Conservation (phyloP, 2,113 vertebrate species). For the Bubo scandiacus region DNA sequence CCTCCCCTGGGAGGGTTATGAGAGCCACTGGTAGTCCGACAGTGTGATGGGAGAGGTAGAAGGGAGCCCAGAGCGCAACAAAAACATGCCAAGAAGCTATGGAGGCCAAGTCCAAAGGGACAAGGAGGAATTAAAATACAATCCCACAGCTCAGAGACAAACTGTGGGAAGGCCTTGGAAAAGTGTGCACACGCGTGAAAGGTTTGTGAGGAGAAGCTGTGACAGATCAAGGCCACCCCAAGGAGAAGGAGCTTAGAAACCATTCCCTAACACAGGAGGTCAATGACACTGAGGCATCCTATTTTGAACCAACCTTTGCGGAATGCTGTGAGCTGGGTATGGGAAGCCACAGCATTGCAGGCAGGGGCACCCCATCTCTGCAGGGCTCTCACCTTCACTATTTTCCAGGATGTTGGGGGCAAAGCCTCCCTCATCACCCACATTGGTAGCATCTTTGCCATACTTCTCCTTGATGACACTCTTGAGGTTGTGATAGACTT, state of each 20-base stretch:
- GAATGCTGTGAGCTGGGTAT: neutral
- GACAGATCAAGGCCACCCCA: neutral
- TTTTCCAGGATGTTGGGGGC: slow-evolving; percentile 93
- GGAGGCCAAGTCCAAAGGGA: neutral
- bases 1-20: neutral
- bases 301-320: neutral
- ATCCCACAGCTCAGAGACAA: neutral
- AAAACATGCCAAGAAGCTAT: neutral
- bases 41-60: neutral
- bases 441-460: slow-evolving; percentile 91
- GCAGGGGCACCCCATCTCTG: neutral
- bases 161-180: neutral
- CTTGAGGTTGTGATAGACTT: slow-evolving; percentile 92
- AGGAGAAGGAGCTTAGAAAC: neutral
- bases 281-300: neutral
- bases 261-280: neutral
- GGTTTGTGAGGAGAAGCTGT: neutral
- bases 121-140: neutral
- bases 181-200: rapidly evolving
- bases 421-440: slow-evolving; percentile 92
- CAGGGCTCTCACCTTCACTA: slow-evolving; percentile 83
- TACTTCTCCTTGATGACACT: slow-evolving; percentile 92
- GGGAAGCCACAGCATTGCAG: neutral
- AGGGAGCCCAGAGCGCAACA: neutral
- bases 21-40: neutral